These are phyloP conservation scores for Cyprinodon variegatus DNA, from an alignment of 2,113 vertebrate genomes.

Conservation along the genomic window DNA sequence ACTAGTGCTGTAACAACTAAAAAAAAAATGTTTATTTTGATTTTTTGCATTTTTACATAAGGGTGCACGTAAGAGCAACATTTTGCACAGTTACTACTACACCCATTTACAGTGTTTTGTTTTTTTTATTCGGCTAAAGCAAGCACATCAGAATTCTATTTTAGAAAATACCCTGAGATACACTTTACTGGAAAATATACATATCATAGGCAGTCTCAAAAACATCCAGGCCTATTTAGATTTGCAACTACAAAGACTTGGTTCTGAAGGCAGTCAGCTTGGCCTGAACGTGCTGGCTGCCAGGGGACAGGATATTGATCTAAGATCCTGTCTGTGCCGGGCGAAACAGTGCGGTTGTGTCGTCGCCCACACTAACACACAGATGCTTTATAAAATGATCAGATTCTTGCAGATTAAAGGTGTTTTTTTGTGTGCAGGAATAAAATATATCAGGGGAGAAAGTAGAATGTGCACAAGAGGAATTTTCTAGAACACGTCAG, in stretches of 20 bases:
- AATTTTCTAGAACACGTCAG: constrained; percentile 21
- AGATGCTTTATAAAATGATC: constrained; percentile 68
- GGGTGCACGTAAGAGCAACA: neutral
- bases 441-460: constrained; percentile 6
- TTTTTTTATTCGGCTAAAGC: neutral
- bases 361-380: constrained; percentile 60
- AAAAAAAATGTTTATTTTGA: constrained; percentile 4
- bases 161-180: neutral
- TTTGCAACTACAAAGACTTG: constrained; percentile 44
- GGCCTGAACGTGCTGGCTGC: constrained; percentile 54
- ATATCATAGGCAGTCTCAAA: constrained; percentile 9
- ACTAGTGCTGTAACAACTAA: too few species aligned
- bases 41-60: neutral
- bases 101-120: neutral
- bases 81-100: neutral
- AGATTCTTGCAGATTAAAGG: constrained; percentile 45
- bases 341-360: constrained; percentile 59
- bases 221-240: constrained; percentile 14
- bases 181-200: neutral
- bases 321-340: constrained; percentile 70
- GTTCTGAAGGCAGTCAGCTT: constrained; percentile 53
- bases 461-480: neutral
- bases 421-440: constrained; percentile 14
- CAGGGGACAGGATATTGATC: constrained; percentile 76
- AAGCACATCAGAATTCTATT: neutral